A percentile compares a stretch with the other conserved stretches of the same genome.
phyloP scores from a whole-genome alignment of 2,797 vertebrate species.

The Lophius americanus region DNA sequence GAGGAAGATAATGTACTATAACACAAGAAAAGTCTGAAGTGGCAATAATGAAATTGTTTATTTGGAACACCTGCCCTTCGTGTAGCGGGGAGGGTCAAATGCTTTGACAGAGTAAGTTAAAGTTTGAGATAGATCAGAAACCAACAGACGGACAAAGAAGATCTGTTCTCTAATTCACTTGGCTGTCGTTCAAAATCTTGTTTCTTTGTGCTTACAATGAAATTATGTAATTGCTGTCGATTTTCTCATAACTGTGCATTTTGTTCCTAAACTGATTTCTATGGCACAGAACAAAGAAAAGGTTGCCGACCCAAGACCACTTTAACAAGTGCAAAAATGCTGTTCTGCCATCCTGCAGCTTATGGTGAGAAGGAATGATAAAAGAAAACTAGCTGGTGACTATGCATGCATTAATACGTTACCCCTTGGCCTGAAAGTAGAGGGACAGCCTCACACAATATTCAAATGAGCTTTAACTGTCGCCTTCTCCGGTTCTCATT shows the following conservation, averaged over 20 bases:
- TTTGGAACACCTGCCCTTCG: constrained; percentile 41
- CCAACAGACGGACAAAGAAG: constrained; percentile 31
- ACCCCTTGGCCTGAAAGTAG: constrained; percentile 26
- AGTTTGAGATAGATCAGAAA: constrained; percentile 63
- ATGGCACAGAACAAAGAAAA: background rate
- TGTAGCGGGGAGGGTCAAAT: constrained; percentile 38
- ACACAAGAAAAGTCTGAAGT: constrained; percentile 19
- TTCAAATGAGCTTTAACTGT: constrained; percentile 51
- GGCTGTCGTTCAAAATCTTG: constrained; percentile 20
- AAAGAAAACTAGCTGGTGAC: constrained; percentile 7
- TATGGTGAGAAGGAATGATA: constrained; percentile 1
- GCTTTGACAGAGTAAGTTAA: constrained; percentile 47
- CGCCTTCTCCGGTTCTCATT: constrained; percentile 20
- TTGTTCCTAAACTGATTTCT: constrained; percentile 6
- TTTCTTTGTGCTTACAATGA: constrained; percentile 14
- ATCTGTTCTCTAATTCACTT: constrained; percentile 54
- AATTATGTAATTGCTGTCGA: constrained; percentile 5
- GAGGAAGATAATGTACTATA: constrained; percentile 11
- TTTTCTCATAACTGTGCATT: constrained; percentile 11
- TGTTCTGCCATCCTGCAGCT: background rate
- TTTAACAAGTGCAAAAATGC: too few relatives aligned
- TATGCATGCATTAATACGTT: constrained; percentile 16
- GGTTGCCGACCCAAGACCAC: too few relatives aligned
- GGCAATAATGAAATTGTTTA: constrained; percentile 61
- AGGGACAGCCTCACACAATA: constrained; percentile 38